Evolutionary conservation across 1,140 invertebrate species (phyloP), one percentile per base, ranked within the genome.

Genomic region (Dendroctonus valens): DNA sequence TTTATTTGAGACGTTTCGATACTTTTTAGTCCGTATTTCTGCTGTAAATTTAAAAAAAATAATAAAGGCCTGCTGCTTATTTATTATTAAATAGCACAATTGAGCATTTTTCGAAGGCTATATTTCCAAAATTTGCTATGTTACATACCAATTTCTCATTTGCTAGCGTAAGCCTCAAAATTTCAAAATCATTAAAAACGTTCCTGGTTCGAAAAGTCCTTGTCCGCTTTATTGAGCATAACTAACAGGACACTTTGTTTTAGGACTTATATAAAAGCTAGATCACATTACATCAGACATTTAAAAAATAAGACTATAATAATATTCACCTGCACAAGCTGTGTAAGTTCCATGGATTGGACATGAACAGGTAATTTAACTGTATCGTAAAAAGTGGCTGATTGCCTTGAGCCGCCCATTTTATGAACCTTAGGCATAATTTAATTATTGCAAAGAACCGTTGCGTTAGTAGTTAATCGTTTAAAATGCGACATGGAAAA

Each of bases 351-450:
- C n/a, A 48, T 12, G 8, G 11, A 48, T 12, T 6, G 11, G 5
- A 9, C n/a, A 14, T 14, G 9, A 52, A 52, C 50, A 37, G 37
- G 15, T 26, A 9, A 52, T 52, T 52, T 60, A 60, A 60, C 58
- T 60, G 58, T 60, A 60, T 60, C 58, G 41, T 60, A 60, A 60
- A 60, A 59, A 58, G 11, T 60, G 37, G 58, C 58, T 7, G 44
- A 40, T 60, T 50, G 50, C 58, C 58, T 60, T 60, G 58, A 60
- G 58, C 58, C 40, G 48, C 58, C 58, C 41, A 60, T 37, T 60
- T 60, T 49, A 44, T 38, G 44, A 60, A 50, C 46, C 58, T 60
- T 38, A 60, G 58, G 8, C 58, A 60, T 49, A 40, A 40, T 60
- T 49, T 50, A 14, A 60, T 55, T 55, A 26, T 55, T 55, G 8